phyloP scores from a whole-genome alignment of 2,888 invertebrate genomes.

The Steinernema hermaphroditum region DNA sequence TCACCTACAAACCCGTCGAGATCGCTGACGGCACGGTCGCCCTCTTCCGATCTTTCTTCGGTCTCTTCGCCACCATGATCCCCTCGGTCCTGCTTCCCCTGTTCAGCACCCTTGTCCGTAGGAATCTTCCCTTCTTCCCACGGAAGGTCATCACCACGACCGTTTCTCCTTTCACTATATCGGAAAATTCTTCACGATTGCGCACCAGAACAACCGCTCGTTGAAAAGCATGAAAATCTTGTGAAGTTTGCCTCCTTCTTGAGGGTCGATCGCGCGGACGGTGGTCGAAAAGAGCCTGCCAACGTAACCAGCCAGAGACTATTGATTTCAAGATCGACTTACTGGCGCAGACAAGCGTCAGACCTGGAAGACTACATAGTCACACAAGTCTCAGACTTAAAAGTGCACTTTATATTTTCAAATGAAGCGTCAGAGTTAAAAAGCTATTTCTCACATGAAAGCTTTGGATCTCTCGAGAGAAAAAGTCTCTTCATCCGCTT shows the following conservation, averaged over 20 bases:
- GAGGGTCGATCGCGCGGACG: too few relatives aligned
- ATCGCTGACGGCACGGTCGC: neutral
- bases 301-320: too few relatives aligned
- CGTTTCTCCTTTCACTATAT: neutral
- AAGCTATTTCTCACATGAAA: slow-evolving; percentile 24
- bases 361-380: too few relatives aligned
- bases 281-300: too few relatives aligned
- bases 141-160: neutral
- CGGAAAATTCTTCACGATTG: neutral
- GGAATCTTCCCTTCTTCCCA: slow-evolving; percentile 8
- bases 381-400: neutral
- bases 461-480: neutral
- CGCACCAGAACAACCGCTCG: neutral
- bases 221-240: too few relatives aligned
- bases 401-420: neutral
- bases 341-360: too few relatives aligned
- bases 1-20: neutral
- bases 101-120: slow-evolving; percentile 22
- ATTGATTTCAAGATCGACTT: too few relatives aligned
- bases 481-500: slow-evolving; percentile 26
- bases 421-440: slow-evolving; percentile 28
- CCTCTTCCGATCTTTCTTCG: neutral
- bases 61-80: slow-evolving; percentile 26
- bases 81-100: slow-evolving; percentile 3
- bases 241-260: too few relatives aligned